Evolutionary conservation across 2,888 invertebrate genomes (phyloP).

Genomic region (Sphaerophoria taeniata): DNA sequence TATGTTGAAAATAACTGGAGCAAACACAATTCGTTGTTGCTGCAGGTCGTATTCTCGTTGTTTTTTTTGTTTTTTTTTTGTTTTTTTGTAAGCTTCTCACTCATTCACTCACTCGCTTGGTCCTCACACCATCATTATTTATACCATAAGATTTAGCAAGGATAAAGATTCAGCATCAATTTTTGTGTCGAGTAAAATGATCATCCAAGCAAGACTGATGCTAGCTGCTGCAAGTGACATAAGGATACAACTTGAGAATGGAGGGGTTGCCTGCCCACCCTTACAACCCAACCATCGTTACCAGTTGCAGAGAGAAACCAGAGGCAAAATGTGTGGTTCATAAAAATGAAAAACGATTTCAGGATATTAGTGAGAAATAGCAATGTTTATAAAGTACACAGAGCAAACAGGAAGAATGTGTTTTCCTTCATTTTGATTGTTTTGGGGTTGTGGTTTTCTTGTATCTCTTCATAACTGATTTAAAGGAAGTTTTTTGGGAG

Average conservation of each 20-base stretch:
- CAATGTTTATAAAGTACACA: constrained; percentile 30
- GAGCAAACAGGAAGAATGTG: constrained; percentile 30
- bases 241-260: constrained; percentile 24
- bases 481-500: not conserved
- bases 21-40: constrained; percentile 60
- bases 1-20: constrained; percentile 55
- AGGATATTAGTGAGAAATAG: constrained; percentile 64
- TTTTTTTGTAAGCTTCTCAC: not conserved
- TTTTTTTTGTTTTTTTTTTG: not conserved
- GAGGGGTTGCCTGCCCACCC: not conserved
- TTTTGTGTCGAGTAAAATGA: constrained; percentile 69
- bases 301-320: not conserved
- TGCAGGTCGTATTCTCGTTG: constrained; percentile 24
- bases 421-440: constrained; percentile 6
- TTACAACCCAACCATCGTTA: not conserved
- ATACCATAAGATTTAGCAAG: constrained; percentile 28
- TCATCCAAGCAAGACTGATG: constrained; percentile 60
- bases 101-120: constrained; percentile 14
- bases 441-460: not conserved
- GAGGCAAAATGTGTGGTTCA: constrained; percentile 20
- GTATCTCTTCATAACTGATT: constrained; percentile 4
- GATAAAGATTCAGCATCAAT: constrained; percentile 67
- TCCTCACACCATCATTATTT: constrained; percentile 2
- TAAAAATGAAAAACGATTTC: constrained; percentile 61
- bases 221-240: constrained; percentile 55